Conservation (phyloP, 2,888 invertebrate species). For the Agrotis exclamationis region DNA sequence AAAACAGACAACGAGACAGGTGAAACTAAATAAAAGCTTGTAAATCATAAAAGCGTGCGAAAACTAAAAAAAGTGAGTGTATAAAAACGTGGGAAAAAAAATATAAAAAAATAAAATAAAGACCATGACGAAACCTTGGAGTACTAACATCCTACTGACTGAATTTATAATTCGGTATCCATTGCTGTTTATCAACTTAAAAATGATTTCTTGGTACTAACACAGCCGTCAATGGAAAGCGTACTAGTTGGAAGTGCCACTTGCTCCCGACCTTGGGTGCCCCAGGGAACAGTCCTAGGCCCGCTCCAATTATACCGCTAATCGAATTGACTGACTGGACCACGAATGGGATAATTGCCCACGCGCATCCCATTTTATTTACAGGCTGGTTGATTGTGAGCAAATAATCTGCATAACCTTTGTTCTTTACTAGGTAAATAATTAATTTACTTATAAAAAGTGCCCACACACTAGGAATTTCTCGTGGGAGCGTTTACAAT, state of each 20-base stretch:
- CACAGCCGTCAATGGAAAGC: slow-evolving; percentile 18
- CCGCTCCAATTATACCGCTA: slow-evolving; percentile 84
- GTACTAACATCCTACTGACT: slow-evolving; percentile 17
- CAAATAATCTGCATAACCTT: not conserved
- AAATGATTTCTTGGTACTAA: not conserved
- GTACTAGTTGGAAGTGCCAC: not conserved
- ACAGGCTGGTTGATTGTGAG: slow-evolving; percentile 66
- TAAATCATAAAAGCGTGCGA: not conserved
- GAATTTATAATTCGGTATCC: not conserved
- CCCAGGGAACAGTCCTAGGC: slow-evolving; percentile 80
- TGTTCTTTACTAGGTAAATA: too few species aligned
- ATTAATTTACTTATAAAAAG: too few species aligned
- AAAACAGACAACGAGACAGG: too few species aligned
- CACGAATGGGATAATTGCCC: slow-evolving; percentile 87
- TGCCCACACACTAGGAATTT: too few species aligned
- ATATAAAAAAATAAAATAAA: slow-evolving; percentile 22
- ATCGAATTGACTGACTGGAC: slow-evolving; percentile 89
- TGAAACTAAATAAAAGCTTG: too few species aligned
- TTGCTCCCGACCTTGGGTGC: slow-evolving; percentile 74
- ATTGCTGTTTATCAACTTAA: slow-evolving; percentile 11
- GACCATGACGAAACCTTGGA: slow-evolving; percentile 52
- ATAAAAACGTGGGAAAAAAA: not conserved
- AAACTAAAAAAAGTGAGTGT: too few species aligned
- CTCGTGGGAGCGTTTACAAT: too few species aligned
- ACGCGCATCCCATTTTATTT: slow-evolving; percentile 81